A percentile compares a stretch with the other conserved stretches of the same genome.
These are phyloP conservation scores for Seriola quinqueradiata DNA, from an alignment of 2,113 vertebrate genomes.

Conservation along the genomic window DNA sequence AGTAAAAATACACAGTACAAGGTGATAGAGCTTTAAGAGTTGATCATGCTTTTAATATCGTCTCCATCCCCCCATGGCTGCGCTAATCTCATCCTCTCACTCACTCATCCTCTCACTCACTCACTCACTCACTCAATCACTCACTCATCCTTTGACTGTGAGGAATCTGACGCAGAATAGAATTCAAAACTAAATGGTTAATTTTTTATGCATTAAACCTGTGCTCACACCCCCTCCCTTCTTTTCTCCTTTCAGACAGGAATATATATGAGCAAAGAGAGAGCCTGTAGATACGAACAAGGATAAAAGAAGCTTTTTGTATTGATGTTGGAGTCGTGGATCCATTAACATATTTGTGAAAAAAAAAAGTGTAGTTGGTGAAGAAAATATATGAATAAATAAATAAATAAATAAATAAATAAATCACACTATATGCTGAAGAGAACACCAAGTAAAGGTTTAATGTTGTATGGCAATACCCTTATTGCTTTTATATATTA, in stretches of 20 bases:
- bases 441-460: background rate
- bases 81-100: background rate
- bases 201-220: conserved; percentile 21
- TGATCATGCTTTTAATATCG: conserved; percentile 6
- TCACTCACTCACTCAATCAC: background rate
- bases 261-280: background rate
- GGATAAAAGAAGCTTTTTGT: background rate
- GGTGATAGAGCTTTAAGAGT: background rate
- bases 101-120: background rate
- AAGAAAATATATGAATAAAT: background rate
- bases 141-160: background rate
- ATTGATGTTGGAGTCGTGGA: background rate
- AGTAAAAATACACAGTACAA: background rate
- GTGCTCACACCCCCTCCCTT: background rate
- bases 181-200: background rate
- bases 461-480: background rate
- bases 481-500: background rate
- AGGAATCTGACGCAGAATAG: conserved; percentile 27
- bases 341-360: background rate
- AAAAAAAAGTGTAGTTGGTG: background rate
- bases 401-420: no score
- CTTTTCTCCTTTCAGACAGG: background rate
- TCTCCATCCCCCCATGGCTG: background rate
- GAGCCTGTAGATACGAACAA: background rate
- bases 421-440: no score